Evolutionary conservation across 2,113 vertebrate species (phyloP).

Genomic region (Nansenia antarctica): DNA sequence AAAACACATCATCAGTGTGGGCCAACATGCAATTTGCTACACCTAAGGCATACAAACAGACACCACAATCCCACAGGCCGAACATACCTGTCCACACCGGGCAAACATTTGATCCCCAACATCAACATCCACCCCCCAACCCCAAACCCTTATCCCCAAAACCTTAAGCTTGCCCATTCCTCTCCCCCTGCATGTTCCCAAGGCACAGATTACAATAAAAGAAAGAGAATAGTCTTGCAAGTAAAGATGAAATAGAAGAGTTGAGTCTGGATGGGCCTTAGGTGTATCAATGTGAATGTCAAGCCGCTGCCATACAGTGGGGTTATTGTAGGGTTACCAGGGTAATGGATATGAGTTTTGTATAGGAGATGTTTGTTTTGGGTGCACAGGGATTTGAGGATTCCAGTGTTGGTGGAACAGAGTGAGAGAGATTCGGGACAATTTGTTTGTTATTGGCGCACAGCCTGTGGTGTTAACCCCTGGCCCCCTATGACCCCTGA

Average conservation of each 20-base stretch:
- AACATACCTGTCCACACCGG: slow-evolving; percentile 58
- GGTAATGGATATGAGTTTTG: neutral
- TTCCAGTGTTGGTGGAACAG: slow-evolving; percentile 21
- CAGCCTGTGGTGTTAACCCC: slow-evolving; percentile 67
- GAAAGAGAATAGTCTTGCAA: no score
- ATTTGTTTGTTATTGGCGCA: slow-evolving; percentile 67
- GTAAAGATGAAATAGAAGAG: slow-evolving; percentile 3
- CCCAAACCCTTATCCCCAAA: slow-evolving; percentile 19
- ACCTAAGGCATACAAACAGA: slow-evolving; percentile 53
- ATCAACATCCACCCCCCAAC: slow-evolving; percentile 33
- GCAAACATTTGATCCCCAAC: slow-evolving; percentile 50
- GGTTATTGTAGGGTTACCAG: neutral
- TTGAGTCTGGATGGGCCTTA: neutral
- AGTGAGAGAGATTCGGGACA: slow-evolving; percentile 44
- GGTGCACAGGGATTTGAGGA: slow-evolving; percentile 33
- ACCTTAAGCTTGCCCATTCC: slow-evolving; percentile 10
- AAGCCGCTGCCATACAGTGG: neutral
- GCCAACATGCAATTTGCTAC: slow-evolving; percentile 37
- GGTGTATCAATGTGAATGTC: neutral
- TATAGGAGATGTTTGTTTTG: slow-evolving; percentile 16
- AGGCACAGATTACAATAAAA: no score
- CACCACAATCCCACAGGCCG: slow-evolving; percentile 53
- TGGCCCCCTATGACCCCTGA: slow-evolving; percentile 59
- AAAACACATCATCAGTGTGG: slow-evolving; percentile 49
- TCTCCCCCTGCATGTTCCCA: neutral